A percentile compares a stretch with the other conserved stretches of the same genome.
Conservation (phyloP, 2,113 vertebrate genomes). For the Thryonomys swinderianus region DNA sequence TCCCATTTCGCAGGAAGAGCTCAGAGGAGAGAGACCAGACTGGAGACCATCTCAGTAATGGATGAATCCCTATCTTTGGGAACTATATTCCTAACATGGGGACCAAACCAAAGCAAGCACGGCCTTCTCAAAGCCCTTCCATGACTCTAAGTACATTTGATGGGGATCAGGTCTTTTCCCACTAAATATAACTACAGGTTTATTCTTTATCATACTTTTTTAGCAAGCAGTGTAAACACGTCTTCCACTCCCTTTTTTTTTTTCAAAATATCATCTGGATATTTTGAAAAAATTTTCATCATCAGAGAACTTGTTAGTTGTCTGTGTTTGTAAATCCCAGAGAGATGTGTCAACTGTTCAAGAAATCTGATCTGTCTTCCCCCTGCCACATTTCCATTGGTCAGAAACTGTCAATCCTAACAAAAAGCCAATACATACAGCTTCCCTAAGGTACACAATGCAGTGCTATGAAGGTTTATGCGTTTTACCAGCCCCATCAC, state of each 20-base stretch:
- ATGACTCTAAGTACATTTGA: neutral
- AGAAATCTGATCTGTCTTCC: neutral
- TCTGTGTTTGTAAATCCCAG: neutral
- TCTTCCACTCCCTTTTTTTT: neutral
- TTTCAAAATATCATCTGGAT: constrained; percentile 28
- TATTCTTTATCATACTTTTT: neutral
- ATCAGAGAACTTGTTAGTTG: neutral
- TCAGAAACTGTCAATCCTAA: neutral
- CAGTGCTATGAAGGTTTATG: neutral
- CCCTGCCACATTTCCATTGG: neutral
- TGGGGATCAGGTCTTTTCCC: neutral
- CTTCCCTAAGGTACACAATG: neutral
- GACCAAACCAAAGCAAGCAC: neutral
- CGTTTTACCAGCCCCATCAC: neutral
- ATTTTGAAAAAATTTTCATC: neutral
- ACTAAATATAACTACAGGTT: neutral
- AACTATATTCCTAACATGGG: neutral
- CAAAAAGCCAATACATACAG: neutral
- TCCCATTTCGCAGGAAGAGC: neutral
- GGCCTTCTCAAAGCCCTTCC: neutral
- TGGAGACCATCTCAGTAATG: neutral
- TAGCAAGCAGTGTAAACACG: neutral
- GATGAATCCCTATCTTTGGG: neutral
- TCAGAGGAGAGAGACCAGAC: neutral
- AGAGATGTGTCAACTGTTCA: neutral